Evolutionary conservation across 2,113 vertebrate species (phyloP).

Genomic region (Zosterops japonicus): DNA sequence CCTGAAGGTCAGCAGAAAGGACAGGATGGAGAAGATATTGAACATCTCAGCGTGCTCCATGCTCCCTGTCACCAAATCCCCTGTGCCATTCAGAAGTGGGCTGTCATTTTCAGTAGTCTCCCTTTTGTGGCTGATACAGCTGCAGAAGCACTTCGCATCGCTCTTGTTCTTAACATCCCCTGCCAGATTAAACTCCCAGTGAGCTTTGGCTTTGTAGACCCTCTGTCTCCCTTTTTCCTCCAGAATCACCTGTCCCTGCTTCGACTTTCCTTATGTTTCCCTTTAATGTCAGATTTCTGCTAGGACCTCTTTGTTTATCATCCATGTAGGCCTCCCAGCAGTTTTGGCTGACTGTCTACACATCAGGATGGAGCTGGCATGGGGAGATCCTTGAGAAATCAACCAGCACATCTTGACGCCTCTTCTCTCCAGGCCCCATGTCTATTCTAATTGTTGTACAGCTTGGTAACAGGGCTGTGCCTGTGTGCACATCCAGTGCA

Average conservation of each 20-base stretch:
- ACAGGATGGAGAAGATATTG: neutral
- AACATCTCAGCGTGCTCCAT: neutral
- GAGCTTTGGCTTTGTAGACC: neutral
- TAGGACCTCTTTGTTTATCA: neutral
- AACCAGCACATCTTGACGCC: neutral
- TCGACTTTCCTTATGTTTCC: fast-evolving
- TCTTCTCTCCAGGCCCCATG: neutral
- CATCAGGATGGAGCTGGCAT: neutral
- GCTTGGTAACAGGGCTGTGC: neutral
- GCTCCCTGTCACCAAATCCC: neutral
- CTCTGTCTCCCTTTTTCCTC: neutral
- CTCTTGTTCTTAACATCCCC: neutral
- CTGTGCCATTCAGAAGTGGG: neutral
- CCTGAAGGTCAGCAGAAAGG: neutral
- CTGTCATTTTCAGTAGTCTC: neutral
- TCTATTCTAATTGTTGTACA: neutral
- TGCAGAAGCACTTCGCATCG: neutral
- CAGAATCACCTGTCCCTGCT: neutral
- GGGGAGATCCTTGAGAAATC: neutral
- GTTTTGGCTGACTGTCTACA: neutral
- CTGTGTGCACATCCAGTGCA: neutral
- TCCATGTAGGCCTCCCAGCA: neutral
- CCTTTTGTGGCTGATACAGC: neutral
- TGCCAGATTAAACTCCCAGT: neutral
- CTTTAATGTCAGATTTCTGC: neutral